Percentiles rank a stretch among this genome's conserved stretches.
Conservation (phyloP, 2,797 vertebrate species). For the Valencia hispanica region DNA sequence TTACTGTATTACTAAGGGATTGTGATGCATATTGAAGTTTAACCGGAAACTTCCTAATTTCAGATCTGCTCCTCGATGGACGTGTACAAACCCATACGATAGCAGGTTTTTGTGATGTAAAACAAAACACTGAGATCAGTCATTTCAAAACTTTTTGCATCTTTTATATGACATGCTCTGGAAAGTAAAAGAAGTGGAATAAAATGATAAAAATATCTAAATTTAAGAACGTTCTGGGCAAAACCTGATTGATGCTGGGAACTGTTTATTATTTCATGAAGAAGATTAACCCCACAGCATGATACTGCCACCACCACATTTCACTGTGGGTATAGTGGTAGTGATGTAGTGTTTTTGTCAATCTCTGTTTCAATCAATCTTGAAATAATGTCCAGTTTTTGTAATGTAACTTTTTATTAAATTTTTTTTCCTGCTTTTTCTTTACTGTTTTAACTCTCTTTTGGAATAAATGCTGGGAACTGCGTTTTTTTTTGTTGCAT, state of each 20-base stretch:
- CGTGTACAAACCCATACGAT: background rate
- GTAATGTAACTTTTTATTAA: background rate
- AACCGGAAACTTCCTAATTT: background rate
- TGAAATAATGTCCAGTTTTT: background rate
- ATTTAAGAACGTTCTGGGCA: background rate
- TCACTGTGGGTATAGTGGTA: background rate
- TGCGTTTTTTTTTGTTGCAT: background rate
- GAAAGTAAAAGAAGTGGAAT: background rate
- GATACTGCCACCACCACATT: background rate
- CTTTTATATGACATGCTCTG: background rate
- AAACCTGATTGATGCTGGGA: too few relatives aligned
- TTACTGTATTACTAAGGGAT: background rate
- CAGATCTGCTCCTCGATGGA: background rate
- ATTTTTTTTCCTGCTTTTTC: background rate
- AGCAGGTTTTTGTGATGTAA: background rate
- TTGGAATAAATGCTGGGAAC: background rate
- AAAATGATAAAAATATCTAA: background rate
- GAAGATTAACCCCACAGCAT: background rate
- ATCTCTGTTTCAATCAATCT: too few relatives aligned
- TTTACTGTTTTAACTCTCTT: background rate
- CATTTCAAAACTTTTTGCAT: background rate
- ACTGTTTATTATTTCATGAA: background rate
- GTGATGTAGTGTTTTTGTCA: background rate
- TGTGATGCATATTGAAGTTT: background rate
- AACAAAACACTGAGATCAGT: background rate